Evolutionary conservation across 2,113 vertebrate species (phyloP), one percentile per base, ranked within the genome.

Genomic region (Pampusana beccarii): DNA sequence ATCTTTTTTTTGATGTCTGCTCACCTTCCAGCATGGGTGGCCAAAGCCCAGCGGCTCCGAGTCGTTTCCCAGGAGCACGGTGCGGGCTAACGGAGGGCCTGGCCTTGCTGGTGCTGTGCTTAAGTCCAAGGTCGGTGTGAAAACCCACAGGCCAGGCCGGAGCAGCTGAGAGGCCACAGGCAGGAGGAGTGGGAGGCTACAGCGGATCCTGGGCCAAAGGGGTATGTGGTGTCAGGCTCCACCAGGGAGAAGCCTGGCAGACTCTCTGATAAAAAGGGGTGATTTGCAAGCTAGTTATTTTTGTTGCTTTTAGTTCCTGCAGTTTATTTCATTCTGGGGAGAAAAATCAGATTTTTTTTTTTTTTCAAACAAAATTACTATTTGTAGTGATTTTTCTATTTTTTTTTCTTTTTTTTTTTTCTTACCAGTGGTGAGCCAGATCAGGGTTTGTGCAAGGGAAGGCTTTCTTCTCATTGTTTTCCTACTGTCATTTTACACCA

Each of bases 41-140:
- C 53, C 71, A 65, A 65, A 90, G 58, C 75, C 17, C 20, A 8
- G 48, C 0, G 0, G 42, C 53, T 67, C 44, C 0, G 1, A 56
- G 40, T 71, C 15, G 4, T 64, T 92, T 92, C 31, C n/a, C 66
- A 88, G 74, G 53, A 65, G 3, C 6, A 1, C 6, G 2, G 8
- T 69, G 11, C 13, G 17, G 79, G 50, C 25, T 65, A 64, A 57
- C 0, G 0, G 62, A 24, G 66, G 20, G 53, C 17, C 48, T 71
- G 85, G 57, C 44, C 71, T 90, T 53, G 13, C 16, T 0, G 5
- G 9, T 74, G 42, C 61, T 56, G 0, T 2, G 23, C 8, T 34
- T 44, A 4, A 5, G 1, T 51, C 29, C 9, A 3, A 2, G 7
- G 5, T 13, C 1, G 11, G 25, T 0, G 33, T 44, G 46, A 18